Evolutionary conservation across 2,797 vertebrate genomes (phyloP), one percentile per base, ranked within the genome.

Genomic region (Xenops minutus): DNA sequence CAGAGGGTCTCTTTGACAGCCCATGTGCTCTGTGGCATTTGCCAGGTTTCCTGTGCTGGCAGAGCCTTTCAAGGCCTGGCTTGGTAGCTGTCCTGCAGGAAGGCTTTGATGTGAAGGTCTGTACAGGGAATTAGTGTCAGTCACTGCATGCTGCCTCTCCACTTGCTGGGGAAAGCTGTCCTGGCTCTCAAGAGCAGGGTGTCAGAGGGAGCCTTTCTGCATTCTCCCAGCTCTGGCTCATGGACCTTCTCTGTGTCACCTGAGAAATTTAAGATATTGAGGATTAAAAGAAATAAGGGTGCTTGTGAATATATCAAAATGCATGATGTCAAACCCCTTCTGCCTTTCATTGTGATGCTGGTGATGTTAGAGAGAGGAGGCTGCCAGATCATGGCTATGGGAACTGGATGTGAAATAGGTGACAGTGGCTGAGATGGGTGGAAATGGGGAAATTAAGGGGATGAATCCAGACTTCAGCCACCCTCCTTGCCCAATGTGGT

Each of bases 1-100:
- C 43, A 58, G 44, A 41, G 32, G 18, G 14, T 81, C 56, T 85
- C 15, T 12, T 10, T 34, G 52, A 4, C 30, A 80, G 14, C 34
- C 39, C 5, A 1, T 0, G 0, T 30, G 54, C 32, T 61, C 23
- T 48, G 48, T 0, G 0, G 43, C 1, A 0, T 61, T 84, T 59
- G 18, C n/a, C 34, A 59, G 21, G 7, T 59, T 71, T 63, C 63
- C 54, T 9, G 2, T 63, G 14, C 44, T 2, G 8, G 62, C 56
- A 51, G 13, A 46, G 27, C 49, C 63, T 21, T 2, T 32, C 54
- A 14, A 36, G 26, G 64, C 46, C 46, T 56, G 64, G 7, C 10
- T 72, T 3, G 1, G 58, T 48, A 49, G 32, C 36, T 48, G 18
- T 83, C 30, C 34, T 58, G 26, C 41, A 43, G 64, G n/a, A 75